Evolutionary conservation across 2,113 vertebrate species (phyloP).

Genomic region (Neotragus pygmaeus): DNA sequence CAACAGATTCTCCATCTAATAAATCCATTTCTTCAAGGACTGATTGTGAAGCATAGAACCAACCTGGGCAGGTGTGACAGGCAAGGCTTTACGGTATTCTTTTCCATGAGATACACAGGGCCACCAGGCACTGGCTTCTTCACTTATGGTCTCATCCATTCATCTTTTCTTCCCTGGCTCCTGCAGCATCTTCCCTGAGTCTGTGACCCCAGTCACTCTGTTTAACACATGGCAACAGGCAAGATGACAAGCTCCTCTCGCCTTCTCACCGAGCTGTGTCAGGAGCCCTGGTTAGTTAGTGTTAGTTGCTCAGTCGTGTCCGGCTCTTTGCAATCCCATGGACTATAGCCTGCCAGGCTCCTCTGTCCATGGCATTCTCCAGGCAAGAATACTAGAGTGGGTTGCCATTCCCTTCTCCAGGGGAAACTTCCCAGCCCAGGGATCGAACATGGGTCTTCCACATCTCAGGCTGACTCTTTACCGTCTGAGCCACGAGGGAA

Average conservation of each 20-base stretch:
- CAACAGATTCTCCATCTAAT: not conserved
- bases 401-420: not conserved
- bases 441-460: not conserved
- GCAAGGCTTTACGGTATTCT: not conserved
- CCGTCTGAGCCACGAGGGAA: not conserved
- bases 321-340: not conserved
- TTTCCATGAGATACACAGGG: not conserved
- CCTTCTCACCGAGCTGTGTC: accelerated
- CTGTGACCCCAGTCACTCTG: not conserved
- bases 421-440: not conserved
- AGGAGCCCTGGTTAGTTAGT: not conserved
- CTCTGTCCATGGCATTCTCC: not conserved
- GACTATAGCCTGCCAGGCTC: not conserved
- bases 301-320: not conserved
- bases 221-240: not conserved
- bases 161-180: not conserved
- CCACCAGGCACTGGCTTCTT: not conserved
- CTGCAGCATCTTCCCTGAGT: not conserved
- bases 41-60: not conserved
- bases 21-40: not conserved
- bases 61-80: not conserved
- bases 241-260: not conserved
- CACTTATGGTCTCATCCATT: accelerated
- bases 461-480: not conserved
- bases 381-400: not conserved